phyloP scores from a whole-genome alignment of 1,140 invertebrate species.

The Drosophila sucinea region DNA sequence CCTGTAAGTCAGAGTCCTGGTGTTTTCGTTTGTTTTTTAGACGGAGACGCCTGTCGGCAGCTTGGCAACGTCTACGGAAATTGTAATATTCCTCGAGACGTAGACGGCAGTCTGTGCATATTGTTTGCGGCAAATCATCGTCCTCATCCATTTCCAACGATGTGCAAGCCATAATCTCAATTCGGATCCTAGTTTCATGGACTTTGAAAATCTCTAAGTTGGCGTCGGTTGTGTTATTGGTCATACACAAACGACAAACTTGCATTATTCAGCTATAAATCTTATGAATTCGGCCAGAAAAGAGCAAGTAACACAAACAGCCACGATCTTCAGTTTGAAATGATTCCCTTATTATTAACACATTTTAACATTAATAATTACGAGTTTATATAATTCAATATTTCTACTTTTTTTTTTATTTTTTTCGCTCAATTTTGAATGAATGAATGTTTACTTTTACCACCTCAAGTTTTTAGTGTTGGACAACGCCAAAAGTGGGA shows the following conservation, averaged over 20 bases:
- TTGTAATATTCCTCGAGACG: slow-evolving; percentile 57
- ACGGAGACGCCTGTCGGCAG: slow-evolving; percentile 37
- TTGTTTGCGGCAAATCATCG: slow-evolving; percentile 54
- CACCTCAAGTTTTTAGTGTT: too few species aligned
- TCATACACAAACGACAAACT: slow-evolving; percentile 57
- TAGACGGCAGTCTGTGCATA: slow-evolving; percentile 50
- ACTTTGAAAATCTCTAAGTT: slow-evolving; percentile 33
- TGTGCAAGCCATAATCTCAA: slow-evolving; percentile 49
- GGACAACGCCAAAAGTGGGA: too few species aligned
- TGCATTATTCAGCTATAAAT: slow-evolving; percentile 16
- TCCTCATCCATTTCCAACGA: slow-evolving; percentile 53
- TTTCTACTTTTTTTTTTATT: too few species aligned
- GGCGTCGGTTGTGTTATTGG: slow-evolving; percentile 38
- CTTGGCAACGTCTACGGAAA: slow-evolving; percentile 56
- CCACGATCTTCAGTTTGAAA: not conserved
- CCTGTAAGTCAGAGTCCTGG: not conserved
- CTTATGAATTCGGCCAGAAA: not conserved
- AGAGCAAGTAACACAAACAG: not conserved
- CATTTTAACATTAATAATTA: not conserved
- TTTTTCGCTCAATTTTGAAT: too few species aligned
- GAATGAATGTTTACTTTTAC: too few species aligned
- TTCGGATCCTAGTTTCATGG: slow-evolving; percentile 11
- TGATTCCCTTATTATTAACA: not conserved
- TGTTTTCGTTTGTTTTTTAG: slow-evolving; percentile 7
- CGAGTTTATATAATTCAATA: too few species aligned